phyloP scores from a whole-genome alignment of 2,113 vertebrate genomes.

The Dryoscopus gambensis region DNA sequence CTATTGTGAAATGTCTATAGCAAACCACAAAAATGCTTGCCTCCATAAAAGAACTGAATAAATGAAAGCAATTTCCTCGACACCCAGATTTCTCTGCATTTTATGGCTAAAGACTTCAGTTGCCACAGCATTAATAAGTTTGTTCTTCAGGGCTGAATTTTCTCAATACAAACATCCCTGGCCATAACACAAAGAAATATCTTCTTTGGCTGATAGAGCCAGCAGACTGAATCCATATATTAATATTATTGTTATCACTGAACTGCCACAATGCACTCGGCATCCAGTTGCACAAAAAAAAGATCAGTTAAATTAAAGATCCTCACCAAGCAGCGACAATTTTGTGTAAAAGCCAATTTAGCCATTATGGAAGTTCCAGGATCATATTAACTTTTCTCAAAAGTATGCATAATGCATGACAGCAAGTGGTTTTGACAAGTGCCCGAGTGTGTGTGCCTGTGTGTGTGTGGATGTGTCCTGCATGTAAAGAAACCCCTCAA shows the following conservation, averaged over 20 bases:
- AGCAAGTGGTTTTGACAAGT: conserved; percentile 37
- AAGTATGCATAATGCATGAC: conserved; percentile 23
- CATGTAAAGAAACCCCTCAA: not conserved
- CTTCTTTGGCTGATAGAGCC: not conserved
- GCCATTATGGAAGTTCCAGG: not conserved
- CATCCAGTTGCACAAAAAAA: conserved; percentile 11
- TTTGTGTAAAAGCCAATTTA: conserved; percentile 55
- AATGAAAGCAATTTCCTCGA: conserved; percentile 48
- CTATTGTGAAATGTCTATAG: conserved; percentile 43
- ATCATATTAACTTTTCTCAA: conserved; percentile 41
- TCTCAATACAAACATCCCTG: conserved; percentile 28
- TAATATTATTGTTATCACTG: conserved; percentile 2
- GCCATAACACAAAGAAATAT: conserved; percentile 24
- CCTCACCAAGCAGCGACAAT: not conserved
- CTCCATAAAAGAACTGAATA: conserved; percentile 36
- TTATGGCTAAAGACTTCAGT: conserved; percentile 26
- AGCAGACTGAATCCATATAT: conserved; percentile 28
- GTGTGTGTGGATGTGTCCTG: not conserved
- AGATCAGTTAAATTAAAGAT: conserved; percentile 52
- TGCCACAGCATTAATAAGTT: conserved; percentile 34
- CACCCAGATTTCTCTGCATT: not conserved
- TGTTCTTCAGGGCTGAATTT: conserved; percentile 36
- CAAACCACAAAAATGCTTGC: not conserved
- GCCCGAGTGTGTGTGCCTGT: not conserved
- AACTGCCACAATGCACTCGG: not conserved